Conservation (phyloP, 2,797 vertebrate species). For the Amniataba percoides region DNA sequence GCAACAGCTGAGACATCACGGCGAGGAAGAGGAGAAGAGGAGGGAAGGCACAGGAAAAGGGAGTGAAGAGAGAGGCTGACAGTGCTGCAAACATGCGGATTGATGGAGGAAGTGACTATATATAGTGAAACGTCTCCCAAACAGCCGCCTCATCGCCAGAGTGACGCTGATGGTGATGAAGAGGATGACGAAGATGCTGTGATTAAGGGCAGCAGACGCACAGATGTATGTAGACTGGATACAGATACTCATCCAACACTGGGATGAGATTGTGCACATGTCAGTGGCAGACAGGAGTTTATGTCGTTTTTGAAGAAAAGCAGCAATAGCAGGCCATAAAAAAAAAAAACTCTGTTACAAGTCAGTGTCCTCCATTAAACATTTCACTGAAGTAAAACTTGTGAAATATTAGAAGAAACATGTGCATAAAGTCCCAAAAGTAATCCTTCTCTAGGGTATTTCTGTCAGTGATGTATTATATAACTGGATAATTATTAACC, state of each 20-base stretch:
- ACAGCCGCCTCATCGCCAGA: not conserved
- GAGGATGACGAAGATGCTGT: not conserved
- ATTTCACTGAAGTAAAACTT: not conserved
- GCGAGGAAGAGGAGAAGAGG: conserved; percentile 26
- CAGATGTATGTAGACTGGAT: too few relatives aligned
- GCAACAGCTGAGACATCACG: conserved; percentile 41
- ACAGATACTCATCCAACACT: too few relatives aligned
- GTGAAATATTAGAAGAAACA: not conserved
- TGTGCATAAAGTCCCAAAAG: not conserved
- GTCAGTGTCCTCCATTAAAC: not conserved
- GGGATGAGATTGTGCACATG: not conserved
- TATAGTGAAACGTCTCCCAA: too few relatives aligned
- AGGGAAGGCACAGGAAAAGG: not conserved
- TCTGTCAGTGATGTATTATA: not conserved
- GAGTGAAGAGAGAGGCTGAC: not conserved
- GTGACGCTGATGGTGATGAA: conserved; percentile 1
- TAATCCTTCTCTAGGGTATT: too few relatives aligned
- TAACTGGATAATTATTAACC: not conserved
- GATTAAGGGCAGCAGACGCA: not conserved
- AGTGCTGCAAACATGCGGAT: not conserved
- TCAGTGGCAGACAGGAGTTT: not conserved
- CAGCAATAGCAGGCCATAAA: not conserved
- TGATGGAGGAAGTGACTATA: not conserved
- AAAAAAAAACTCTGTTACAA: not conserved
- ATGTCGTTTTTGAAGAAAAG: not conserved